Percentiles rank a stretch among this genome's conserved stretches.
phyloP scores from a whole-genome alignment of 2,797 vertebrate species.

The Lepilemur ruficaudatus region DNA sequence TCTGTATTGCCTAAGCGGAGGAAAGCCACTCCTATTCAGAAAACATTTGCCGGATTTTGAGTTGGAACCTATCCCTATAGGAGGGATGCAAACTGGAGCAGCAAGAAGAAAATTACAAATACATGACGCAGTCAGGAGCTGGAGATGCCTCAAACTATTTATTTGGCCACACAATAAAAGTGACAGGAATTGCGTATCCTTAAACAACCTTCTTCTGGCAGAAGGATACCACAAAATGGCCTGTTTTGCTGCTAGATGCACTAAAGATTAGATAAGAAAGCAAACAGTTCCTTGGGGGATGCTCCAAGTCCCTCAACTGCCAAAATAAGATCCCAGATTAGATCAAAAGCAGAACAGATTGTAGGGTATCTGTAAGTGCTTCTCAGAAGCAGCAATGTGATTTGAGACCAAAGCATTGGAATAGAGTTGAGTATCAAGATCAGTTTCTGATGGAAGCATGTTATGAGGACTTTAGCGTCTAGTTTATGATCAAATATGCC shows the following conservation, averaged over 20 bases:
- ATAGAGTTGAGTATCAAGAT: background rate
- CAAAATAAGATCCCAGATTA: constrained; percentile 53
- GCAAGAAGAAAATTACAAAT: constrained; percentile 34
- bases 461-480: background rate
- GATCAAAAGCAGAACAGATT: constrained; percentile 42
- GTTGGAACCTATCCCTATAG: constrained; percentile 16
- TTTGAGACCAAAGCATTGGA: constrained; percentile 1
- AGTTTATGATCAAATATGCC: background rate
- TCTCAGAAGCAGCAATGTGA: constrained; percentile 21
- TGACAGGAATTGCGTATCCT: constrained; percentile 62
- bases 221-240: constrained; percentile 38
- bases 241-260: constrained; percentile 58
- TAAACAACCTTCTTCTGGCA: constrained; percentile 67
- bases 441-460: background rate
- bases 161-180: constrained; percentile 34
- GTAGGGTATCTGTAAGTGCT: background rate
- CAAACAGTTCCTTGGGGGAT: constrained; percentile 44
- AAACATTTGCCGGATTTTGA: background rate
- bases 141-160: constrained; percentile 56
- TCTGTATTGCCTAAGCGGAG: background rate
- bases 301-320: constrained; percentile 26
- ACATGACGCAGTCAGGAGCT: constrained; percentile 29
- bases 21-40: constrained; percentile 18
- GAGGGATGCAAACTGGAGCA: background rate
- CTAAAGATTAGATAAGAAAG: constrained; percentile 75